These are phyloP conservation scores for Ceratosolen solmsi DNA, from an alignment of 1,140 invertebrate genomes.

Conservation along the genomic window DNA sequence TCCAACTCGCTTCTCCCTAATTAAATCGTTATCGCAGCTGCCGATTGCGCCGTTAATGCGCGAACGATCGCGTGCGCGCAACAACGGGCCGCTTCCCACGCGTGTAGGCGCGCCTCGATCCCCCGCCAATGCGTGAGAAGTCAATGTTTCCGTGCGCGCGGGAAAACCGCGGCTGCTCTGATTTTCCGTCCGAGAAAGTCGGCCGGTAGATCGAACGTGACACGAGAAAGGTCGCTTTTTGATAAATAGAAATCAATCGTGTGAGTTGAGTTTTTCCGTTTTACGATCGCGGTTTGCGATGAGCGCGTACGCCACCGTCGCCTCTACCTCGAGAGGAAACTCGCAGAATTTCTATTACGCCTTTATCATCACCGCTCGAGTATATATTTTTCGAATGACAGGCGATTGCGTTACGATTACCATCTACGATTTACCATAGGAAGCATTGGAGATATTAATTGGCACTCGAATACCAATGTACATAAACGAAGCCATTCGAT, in stretches of 20 bases:
- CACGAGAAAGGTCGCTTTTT: too few relatives aligned
- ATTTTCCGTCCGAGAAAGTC: not conserved
- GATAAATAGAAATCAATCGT: not conserved
- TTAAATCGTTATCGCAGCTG: conserved; percentile 26
- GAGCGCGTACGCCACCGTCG: not conserved
- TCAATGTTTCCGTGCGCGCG: not conserved
- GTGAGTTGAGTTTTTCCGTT: not conserved
- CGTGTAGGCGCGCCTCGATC: not conserved
- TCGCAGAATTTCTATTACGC: not conserved
- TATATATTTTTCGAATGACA: conserved; percentile 12
- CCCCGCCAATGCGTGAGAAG: not conserved
- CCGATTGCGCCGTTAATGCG: conserved; percentile 16
- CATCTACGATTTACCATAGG: not conserved
- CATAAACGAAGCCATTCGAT: not conserved
- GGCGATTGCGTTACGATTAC: conserved; percentile 7
- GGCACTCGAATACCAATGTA: not conserved
- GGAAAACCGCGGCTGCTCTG: not conserved
- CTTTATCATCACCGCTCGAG: not conserved
- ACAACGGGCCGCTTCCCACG: not conserved
- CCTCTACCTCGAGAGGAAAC: not conserved
- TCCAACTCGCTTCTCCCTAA: not conserved
- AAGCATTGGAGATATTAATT: not conserved
- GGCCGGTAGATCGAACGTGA: not conserved
- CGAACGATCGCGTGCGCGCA: not conserved
- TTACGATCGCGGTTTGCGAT: not conserved